These are phyloP conservation scores for Ariopsis seemanni DNA, from an alignment of 2,113 vertebrate species.

Conservation along the genomic window DNA sequence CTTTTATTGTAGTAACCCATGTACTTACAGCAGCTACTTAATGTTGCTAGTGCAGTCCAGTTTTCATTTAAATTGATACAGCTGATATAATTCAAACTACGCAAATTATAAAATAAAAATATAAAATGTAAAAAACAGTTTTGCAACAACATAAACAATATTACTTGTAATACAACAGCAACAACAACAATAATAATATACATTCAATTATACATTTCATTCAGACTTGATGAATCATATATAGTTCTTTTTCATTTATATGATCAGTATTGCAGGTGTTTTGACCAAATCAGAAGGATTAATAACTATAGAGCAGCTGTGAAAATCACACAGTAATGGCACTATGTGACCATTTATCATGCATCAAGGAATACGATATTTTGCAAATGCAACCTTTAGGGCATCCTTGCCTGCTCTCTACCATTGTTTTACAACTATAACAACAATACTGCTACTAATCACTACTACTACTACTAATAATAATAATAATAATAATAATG, in stretches of 20 bases:
- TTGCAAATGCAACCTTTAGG: not conserved
- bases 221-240: not conserved
- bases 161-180: not conserved
- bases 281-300: not conserved
- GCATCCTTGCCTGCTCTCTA: not conserved
- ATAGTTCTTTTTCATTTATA: not conserved
- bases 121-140: not conserved
- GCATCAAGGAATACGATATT: not conserved
- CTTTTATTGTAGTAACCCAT: not conserved
- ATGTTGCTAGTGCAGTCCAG: not conserved
- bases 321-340: not conserved
- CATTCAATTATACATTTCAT: not conserved
- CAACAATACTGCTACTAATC: not conserved
- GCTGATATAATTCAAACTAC: not conserved
- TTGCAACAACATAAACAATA: not conserved
- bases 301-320: not conserved
- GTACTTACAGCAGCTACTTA: not conserved
- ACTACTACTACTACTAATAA: too few species aligned
- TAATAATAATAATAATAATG: too few species aligned
- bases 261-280: not conserved
- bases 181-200: not conserved
- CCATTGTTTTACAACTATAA: not conserved
- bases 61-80: not conserved
- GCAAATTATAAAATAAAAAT: not conserved
- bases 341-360: not conserved